phyloP scores from a whole-genome alignment of 1,140 invertebrate species.

The Meloidogyne chitwoodi region DNA sequence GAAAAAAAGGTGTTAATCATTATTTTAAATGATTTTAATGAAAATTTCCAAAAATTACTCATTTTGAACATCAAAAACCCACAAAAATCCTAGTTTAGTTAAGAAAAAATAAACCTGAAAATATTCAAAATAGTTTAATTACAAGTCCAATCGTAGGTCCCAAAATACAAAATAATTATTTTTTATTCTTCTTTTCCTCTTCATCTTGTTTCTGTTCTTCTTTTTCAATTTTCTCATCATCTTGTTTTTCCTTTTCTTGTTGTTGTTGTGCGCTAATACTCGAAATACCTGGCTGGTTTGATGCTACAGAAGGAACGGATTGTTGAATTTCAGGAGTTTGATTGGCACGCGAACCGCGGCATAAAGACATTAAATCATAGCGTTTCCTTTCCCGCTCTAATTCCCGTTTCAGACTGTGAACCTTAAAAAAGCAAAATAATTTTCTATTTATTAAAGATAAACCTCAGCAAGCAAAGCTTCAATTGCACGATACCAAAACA shows the following conservation, averaged over 20 bases:
- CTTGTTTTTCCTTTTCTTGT: too few species aligned
- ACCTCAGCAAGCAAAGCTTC: conserved; percentile 32
- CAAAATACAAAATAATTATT: too few species aligned
- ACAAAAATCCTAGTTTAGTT: background rate
- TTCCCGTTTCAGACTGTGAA: conserved; percentile 49
- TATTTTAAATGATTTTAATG: too few species aligned
- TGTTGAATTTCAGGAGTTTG: background rate
- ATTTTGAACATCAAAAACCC: too few species aligned
- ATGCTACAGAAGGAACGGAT: background rate
- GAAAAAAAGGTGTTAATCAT: too few species aligned
- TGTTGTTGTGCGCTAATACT: background rate
- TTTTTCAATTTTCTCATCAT: too few species aligned
- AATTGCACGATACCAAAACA: conserved; percentile 47
- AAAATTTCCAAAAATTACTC: too few species aligned
- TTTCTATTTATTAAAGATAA: background rate
- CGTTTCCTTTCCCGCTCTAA: conserved; percentile 47
- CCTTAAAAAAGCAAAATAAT: conserved; percentile 21
- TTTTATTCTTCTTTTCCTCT: background rate
- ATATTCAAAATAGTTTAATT: background rate
- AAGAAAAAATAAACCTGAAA: background rate
- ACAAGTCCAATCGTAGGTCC: conserved; percentile 6
- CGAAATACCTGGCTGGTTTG: conserved; percentile 5
- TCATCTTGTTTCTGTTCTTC: background rate
- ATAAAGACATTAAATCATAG: conserved; percentile 30
- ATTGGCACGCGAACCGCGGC: background rate